Base-by-base conservation (phyloP, 2,113 vertebrate species). In the Engystomops pustulosus region DNA sequence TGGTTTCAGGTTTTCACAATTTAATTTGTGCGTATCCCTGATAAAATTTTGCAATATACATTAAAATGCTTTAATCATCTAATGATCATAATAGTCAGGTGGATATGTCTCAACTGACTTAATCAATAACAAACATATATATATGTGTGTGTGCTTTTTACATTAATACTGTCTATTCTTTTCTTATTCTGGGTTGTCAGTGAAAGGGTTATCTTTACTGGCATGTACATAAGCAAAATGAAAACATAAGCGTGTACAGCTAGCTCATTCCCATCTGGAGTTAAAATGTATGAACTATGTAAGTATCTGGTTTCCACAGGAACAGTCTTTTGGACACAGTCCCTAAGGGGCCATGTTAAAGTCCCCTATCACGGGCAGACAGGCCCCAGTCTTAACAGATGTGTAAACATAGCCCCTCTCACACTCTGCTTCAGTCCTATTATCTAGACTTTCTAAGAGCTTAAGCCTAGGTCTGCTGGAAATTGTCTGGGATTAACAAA, bases 311-410 rank as follows among this genome's bases (percentile, higher is more conserved):
- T 84, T 76, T 76, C 81, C 58, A 68, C 44, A 77, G 71, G 30
- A 77, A 84, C 81, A 75, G 72, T 36, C 72, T 84, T 84, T 70
- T 68, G 72, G 81, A 76, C 53, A 51, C 65, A 68, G 58, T 76
- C 71, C 70, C 71, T 49, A 17, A 84, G 71, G 81, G 72, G 58
- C 81, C 58, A 68, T 77, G 44, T 68, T 84, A 47, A 77, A 84
- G 55, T 77, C 58, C 58, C 71, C 81, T 84, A 84, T 77, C 72
- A 36, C 5, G 20, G 25, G 55, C 81, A 84, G 81, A 84, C 71
- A 84, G 60, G 60, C 81, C 80, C 45, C 44, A 30, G 44, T 49
- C 44, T 76, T 77, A 76, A 62, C 81, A 84, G 71, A 77, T 76
- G 58, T 77, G 44, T 84, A 84, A 75, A 84, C 71, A 84, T 30